Evolutionary conservation across 2,888 invertebrate species (phyloP).

Genomic region (Nephrotoma guestfalica): DNA sequence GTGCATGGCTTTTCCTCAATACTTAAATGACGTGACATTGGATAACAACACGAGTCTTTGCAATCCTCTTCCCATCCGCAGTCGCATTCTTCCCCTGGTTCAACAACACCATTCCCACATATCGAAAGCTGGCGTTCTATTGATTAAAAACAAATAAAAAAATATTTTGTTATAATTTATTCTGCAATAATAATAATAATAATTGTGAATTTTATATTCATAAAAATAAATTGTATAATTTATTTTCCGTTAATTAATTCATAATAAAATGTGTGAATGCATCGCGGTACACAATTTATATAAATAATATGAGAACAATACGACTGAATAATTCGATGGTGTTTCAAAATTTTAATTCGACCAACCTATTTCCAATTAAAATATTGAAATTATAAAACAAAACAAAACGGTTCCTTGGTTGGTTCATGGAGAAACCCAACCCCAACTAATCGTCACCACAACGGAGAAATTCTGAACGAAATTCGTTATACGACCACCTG

Average conservation of each 20-base stretch:
- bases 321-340: not conserved
- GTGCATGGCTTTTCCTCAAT: constrained; percentile 71
- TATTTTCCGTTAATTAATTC: no score
- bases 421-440: no score
- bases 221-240: no score
- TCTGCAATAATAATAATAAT: no score
- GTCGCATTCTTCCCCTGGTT: constrained; percentile 95
- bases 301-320: not conserved
- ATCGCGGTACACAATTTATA: no score
- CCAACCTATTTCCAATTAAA: not conserved
- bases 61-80: constrained; percentile 98
- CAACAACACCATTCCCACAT: constrained; percentile 96
- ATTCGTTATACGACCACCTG: no score
- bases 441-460: no score
- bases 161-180: not conserved
- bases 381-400: constrained; percentile 4
- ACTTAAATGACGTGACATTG: constrained; percentile 68
- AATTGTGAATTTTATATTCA: no score
- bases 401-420: not conserved
- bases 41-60: constrained; percentile 83
- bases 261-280: no score
- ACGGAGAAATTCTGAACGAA: no score
- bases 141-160: constrained; percentile 13
- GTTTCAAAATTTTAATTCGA: not conserved
- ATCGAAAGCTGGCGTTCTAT: constrained; percentile 83